Evolutionary conservation across 1,140 invertebrate genomes (phyloP).

Genomic region (Cotesia chilonis): DNA sequence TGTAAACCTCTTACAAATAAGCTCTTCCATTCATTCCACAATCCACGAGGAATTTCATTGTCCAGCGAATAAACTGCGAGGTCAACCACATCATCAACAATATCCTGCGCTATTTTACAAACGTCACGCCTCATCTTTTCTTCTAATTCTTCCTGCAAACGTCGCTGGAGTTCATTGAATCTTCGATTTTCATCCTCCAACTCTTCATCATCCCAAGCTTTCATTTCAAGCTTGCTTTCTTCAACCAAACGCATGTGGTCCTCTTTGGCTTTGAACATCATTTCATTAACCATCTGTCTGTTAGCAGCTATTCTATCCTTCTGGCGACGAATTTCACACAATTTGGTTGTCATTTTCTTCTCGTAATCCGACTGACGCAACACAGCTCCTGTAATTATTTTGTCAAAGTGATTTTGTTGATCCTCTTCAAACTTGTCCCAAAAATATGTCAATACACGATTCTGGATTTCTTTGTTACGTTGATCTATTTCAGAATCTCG

Average conservation of each 20-base stretch:
- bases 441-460: slow-evolving; percentile 50
- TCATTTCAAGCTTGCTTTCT: slow-evolving; percentile 61
- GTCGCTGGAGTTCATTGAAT: slow-evolving; percentile 64
- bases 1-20: slow-evolving; percentile 66
- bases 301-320: slow-evolving; percentile 66
- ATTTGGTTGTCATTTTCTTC: slow-evolving; percentile 70
- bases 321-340: slow-evolving; percentile 69
- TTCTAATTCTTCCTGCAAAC: slow-evolving; percentile 59
- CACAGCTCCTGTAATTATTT: slow-evolving; percentile 65
- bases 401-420: slow-evolving; percentile 65
- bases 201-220: slow-evolving; percentile 57
- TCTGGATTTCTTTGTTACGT: slow-evolving; percentile 51
- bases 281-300: slow-evolving; percentile 61
- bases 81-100: slow-evolving; percentile 65
- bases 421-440: slow-evolving; percentile 57
- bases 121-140: slow-evolving; percentile 60
- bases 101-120: slow-evolving; percentile 64
- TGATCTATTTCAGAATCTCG: slow-evolving; percentile 39
- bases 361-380: slow-evolving; percentile 71
- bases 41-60: slow-evolving; percentile 60
- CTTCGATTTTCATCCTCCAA: slow-evolving; percentile 66
- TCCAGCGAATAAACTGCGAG: slow-evolving; percentile 65
- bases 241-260: slow-evolving; percentile 61
- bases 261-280: slow-evolving; percentile 62
- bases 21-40: slow-evolving; percentile 66